Conservation (phyloP, 2,888 invertebrate species). For the Podotricha telesiphe region DNA sequence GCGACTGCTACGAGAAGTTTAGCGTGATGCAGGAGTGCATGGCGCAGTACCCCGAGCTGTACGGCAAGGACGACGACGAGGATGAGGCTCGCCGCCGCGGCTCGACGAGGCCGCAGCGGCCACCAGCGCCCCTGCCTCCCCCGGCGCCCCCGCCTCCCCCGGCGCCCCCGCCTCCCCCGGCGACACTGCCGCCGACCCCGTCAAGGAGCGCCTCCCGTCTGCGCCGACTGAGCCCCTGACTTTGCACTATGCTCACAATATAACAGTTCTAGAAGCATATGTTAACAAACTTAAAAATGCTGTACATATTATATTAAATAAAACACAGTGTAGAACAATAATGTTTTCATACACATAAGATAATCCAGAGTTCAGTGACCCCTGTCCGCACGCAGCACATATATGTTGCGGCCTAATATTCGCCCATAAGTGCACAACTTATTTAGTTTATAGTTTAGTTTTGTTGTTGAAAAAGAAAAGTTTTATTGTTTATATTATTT, state of each 20-base stretch:
- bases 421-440: neutral
- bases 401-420: too few species aligned
- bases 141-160: neutral
- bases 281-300: too few species aligned
- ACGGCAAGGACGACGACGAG: conserved; percentile 88
- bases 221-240: too few species aligned
- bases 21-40: conserved; percentile 96
- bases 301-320: too few species aligned
- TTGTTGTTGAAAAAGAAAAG: neutral
- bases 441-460: too few species aligned
- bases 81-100: conserved; percentile 69
- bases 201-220: neutral
- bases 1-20: conserved; percentile 96
- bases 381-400: too few species aligned
- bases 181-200: neutral
- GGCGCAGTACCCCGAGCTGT: conserved; percentile 92
- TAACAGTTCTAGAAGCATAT: too few species aligned
- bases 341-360: too few species aligned
- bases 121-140: neutral
- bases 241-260: too few species aligned
- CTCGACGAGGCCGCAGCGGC: conserved; percentile 12
- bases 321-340: too few species aligned
- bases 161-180: neutral
- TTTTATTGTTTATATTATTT: neutral
- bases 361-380: neutral